Percentiles rank a stretch among this genome's conserved stretches.
Evolutionary conservation across 2,113 vertebrate genomes (phyloP).

Genomic region (Laticauda laticaudata): DNA sequence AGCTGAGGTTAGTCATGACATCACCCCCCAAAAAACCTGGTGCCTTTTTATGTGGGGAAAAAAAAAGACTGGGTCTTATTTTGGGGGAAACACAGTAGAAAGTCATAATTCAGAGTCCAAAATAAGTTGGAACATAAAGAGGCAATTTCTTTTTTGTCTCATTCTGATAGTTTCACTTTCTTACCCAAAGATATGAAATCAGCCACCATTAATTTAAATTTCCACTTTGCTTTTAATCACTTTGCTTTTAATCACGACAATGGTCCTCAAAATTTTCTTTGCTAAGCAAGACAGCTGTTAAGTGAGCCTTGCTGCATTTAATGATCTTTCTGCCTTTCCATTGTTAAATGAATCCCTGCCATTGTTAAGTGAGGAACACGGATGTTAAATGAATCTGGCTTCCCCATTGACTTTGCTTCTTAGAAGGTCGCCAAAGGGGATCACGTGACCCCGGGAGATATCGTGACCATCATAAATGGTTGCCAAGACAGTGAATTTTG

Average conservation of each 20-base stretch:
- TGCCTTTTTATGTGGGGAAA: too few relatives aligned
- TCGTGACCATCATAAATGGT: too few relatives aligned
- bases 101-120: neutral
- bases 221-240: neutral
- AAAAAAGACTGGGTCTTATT: too few relatives aligned
- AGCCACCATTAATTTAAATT: neutral
- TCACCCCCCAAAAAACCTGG: too few relatives aligned
- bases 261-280: neutral
- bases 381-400: too few relatives aligned
- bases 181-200: neutral
- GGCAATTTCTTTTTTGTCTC: neutral
- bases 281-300: neutral
- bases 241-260: neutral
- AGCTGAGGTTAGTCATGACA: too few relatives aligned
- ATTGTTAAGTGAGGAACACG: too few relatives aligned
- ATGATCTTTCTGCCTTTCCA: neutral
- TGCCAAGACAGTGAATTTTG: too few relatives aligned
- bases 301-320: neutral
- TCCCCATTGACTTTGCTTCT: too few relatives aligned
- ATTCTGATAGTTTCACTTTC: neutral
- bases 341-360: neutral
- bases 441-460: too few relatives aligned
- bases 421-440: too few relatives aligned
- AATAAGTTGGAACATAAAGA: neutral
- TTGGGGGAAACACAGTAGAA: neutral